Evolutionary conservation across 2,113 vertebrate species (phyloP).

Genomic region (Ailurus styani): DNA sequence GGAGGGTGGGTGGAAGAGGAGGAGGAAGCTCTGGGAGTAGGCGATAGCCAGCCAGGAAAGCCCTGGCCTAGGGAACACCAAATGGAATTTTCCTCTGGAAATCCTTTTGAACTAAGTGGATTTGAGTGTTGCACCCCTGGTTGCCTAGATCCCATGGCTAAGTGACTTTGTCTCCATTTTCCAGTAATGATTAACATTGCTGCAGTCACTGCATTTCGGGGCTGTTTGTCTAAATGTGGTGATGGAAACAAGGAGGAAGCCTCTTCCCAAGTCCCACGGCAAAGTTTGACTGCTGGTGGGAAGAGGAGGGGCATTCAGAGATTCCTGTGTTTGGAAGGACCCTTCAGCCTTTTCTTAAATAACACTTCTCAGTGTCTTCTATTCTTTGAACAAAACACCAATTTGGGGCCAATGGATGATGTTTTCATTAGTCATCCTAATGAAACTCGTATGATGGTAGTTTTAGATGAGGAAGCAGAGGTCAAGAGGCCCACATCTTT

Average conservation of each 20-base stretch:
- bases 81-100: slow-evolving; percentile 68
- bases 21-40: slow-evolving; percentile 45
- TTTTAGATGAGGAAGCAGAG: neutral
- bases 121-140: neutral
- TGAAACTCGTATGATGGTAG: neutral
- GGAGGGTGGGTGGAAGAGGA: neutral
- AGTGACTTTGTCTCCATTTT: slow-evolving; percentile 36
- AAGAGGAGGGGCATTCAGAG: neutral
- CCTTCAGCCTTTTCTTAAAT: neutral
- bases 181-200: slow-evolving; percentile 26
- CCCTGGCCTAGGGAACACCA: neutral
- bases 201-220: neutral
- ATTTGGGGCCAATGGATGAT: neutral
- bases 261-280: neutral
- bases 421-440: neutral
- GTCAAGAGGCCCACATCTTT: neutral
- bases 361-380: neutral
- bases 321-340: neutral
- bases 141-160: neutral
- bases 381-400: neutral
- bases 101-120: slow-evolving; percentile 51
- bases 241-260: neutral
- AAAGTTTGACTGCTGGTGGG: neutral
- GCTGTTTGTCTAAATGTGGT: neutral
- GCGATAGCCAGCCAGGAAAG: slow-evolving; percentile 6